Conservation (phyloP, 2,797 vertebrate genomes). For the Enteromius afrohamiltoni region DNA sequence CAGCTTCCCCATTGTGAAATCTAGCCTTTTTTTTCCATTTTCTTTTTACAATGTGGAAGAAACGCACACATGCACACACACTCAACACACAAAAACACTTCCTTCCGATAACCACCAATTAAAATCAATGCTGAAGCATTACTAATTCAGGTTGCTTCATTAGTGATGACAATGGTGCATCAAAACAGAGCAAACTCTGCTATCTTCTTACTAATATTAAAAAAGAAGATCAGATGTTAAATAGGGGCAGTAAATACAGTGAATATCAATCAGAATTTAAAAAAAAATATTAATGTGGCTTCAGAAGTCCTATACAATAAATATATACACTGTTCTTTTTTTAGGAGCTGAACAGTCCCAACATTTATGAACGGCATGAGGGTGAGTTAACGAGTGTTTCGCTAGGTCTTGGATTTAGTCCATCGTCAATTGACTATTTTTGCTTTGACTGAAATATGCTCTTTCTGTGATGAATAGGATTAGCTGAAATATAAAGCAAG, state of each 20-base stretch:
- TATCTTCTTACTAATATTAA: not conserved
- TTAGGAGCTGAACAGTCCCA: not conserved
- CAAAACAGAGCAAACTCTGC: slow-evolving; percentile 4
- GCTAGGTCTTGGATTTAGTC: not conserved
- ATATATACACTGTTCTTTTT: not conserved
- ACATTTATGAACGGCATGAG: not conserved
- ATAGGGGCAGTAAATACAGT: not conserved
- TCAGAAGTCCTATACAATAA: not conserved
- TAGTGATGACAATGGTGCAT: slow-evolving; percentile 19
- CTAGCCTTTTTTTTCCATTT: not conserved
- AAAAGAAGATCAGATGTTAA: slow-evolving; percentile 9
- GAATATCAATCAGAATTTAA: not conserved
- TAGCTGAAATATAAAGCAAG: not conserved
- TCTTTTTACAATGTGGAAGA: not conserved
- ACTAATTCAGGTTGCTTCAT: slow-evolving; percentile 1
- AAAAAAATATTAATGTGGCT: not conserved
- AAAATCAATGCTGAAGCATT: slow-evolving; percentile 10
- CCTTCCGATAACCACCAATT: not conserved
- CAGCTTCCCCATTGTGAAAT: not conserved
- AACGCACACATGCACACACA: not conserved
- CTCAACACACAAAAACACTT: not conserved
- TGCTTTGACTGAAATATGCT: not conserved
- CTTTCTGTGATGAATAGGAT: not conserved
- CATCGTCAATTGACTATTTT: not conserved
- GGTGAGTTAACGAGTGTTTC: not conserved